Evolutionary conservation across 2,888 invertebrate species (phyloP).

Genomic region (Ryuthela nishihirai): DNA sequence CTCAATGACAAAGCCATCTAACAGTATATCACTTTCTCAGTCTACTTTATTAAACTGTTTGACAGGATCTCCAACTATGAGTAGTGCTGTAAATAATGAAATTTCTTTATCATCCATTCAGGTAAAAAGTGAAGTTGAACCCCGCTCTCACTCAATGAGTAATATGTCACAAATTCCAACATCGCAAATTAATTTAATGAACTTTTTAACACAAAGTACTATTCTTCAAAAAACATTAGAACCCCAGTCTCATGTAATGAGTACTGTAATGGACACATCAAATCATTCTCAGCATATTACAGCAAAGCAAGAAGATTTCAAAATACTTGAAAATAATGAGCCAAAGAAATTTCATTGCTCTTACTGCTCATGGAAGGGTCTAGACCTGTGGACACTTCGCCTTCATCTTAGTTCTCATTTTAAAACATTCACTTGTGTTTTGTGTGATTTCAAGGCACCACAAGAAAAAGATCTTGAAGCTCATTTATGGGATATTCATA

Average conservation of each 20-base stretch:
- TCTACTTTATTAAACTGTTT: slow-evolving; percentile 27
- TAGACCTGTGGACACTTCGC: slow-evolving; percentile 90
- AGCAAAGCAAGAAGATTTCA: not conserved
- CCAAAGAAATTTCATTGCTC: slow-evolving; percentile 73
- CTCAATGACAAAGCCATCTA: slow-evolving; percentile 34
- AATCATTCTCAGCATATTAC: no score
- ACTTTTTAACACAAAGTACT: slow-evolving; percentile 27
- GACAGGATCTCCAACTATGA: slow-evolving; percentile 28
- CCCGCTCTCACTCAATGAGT: not conserved
- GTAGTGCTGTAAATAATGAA: slow-evolving; percentile 14
- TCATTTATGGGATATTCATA: slow-evolving; percentile 86
- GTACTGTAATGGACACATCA: slow-evolving; percentile 16
- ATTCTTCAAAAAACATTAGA: slow-evolving; percentile 18
- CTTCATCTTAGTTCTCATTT: slow-evolving; percentile 88
- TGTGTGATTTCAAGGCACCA: slow-evolving; percentile 91
- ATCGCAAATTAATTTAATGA: slow-evolving; percentile 28
- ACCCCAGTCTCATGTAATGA: slow-evolving; percentile 2
- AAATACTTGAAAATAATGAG: slow-evolving; percentile 7
- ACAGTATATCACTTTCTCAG: slow-evolving; percentile 13
- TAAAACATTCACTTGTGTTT: slow-evolving; percentile 82
- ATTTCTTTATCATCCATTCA: slow-evolving; percentile 11
- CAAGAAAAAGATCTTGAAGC: slow-evolving; percentile 83
- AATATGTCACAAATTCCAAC: slow-evolving; percentile 24
- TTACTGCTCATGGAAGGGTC: slow-evolving; percentile 88
- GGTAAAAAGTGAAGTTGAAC: slow-evolving; percentile 13